Evolutionary conservation across 1,140 invertebrate genomes (phyloP).

Genomic region (Protaetia brevitarsis): DNA sequence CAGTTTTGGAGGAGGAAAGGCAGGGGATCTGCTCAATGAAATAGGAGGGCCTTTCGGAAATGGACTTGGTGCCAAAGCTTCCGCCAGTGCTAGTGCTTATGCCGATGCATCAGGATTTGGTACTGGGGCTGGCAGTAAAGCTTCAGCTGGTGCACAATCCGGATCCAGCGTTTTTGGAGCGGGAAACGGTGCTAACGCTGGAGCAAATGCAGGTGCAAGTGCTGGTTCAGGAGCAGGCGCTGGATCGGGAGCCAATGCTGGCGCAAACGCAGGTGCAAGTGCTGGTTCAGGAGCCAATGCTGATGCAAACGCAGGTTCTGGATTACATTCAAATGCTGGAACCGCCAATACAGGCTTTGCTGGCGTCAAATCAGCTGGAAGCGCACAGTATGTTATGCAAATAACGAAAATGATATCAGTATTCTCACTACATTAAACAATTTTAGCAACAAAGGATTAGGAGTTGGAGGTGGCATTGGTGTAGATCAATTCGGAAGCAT

Average conservation of each 20-base stretch:
- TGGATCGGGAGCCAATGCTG: neutral
- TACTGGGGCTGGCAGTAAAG: neutral
- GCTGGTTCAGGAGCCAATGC: neutral
- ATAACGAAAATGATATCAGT: no score
- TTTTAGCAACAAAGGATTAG: constrained; percentile 1
- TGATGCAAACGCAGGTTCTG: neutral
- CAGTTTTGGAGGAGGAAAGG: neutral
- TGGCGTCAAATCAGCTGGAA: neutral
- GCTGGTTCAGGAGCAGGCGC: neutral
- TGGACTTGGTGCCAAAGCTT: neutral
- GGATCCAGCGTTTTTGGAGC: neutral
- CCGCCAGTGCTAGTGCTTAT: neutral
- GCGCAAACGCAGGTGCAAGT: neutral
- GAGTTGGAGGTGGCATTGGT: constrained; percentile 17
- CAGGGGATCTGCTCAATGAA: neutral
- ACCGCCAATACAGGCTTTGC: neutral
- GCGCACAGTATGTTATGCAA: neutral
- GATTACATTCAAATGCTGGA: neutral
- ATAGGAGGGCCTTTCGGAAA: constrained; percentile 11
- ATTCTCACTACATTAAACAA: no score
- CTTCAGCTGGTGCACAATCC: neutral
- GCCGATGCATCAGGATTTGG: neutral
- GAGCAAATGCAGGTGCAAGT: neutral
- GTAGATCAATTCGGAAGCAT: neutral
- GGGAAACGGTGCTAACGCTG: neutral